phyloP scores from a whole-genome alignment of 2,113 vertebrate genomes.

The Montifringilla adamsi region DNA sequence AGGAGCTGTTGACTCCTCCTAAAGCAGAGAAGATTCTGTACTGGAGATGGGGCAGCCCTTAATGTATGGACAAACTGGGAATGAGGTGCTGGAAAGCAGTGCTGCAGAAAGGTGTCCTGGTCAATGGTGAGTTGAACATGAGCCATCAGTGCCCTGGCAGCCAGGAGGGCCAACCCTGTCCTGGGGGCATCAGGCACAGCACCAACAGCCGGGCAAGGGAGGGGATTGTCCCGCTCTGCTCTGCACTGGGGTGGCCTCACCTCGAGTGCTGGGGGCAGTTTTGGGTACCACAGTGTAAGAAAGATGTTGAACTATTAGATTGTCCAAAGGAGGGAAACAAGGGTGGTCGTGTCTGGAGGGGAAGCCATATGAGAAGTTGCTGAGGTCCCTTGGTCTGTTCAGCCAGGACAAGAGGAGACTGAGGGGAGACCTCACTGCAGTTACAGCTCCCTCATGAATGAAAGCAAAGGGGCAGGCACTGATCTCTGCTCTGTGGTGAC shows the following conservation, averaged over 20 bases:
- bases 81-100: neutral
- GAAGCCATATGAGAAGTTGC: rapidly evolving
- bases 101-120: neutral
- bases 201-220: rapidly evolving
- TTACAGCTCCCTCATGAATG: neutral
- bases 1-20: neutral
- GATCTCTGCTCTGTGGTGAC: neutral
- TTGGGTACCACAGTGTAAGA: neutral
- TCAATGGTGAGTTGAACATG: rapidly evolving
- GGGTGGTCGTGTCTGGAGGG: rapidly evolving
- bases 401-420: neutral
- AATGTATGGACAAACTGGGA: neutral
- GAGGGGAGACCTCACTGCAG: neutral
- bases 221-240: neutral
- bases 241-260: rapidly evolving
- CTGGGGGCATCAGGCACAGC: neutral
- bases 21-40: neutral
- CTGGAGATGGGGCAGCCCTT: neutral
- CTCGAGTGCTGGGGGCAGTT: rapidly evolving
- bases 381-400: neutral
- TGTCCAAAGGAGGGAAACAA: neutral
- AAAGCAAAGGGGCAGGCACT: neutral
- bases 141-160: neutral
- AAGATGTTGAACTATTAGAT: rapidly evolving
- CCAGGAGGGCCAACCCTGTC: neutral